phyloP scores from a whole-genome alignment of 1,140 invertebrate genomes.

The Adoxophyes honmai region DNA sequence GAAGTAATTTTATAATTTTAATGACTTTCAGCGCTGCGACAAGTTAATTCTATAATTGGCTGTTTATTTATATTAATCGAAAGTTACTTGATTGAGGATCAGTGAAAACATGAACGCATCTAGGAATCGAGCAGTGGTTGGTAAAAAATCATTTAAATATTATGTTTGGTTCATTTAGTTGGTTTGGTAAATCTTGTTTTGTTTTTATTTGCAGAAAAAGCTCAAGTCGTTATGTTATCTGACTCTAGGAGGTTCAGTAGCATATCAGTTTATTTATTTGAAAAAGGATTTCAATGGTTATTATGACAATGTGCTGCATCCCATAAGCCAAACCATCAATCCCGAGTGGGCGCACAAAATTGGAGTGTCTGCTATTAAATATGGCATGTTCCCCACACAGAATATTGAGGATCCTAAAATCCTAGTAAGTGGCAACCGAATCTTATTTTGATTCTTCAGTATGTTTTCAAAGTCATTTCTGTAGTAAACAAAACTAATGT shows the following conservation, averaged over 20 bases:
- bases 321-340: conserved; percentile 81
- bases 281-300: conserved; percentile 86
- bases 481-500: no score
- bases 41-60: no score
- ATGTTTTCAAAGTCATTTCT: no score
- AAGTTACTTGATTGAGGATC: no score
- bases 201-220: no score
- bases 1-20: no score
- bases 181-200: no score
- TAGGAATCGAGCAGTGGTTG: not conserved
- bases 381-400: conserved; percentile 82
- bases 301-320: conserved; percentile 85
- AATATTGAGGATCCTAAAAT: conserved; percentile 78
- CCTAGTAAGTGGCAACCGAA: conserved; percentile 83
- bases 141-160: not conserved
- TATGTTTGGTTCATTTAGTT: not conserved
- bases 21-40: no score
- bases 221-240: conserved; percentile 78
- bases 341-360: conserved; percentile 90
- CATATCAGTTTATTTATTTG: conserved; percentile 82
- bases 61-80: no score
- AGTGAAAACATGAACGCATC: not conserved
- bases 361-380: conserved; percentile 85
- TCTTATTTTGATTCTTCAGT: no score
- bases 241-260: conserved; percentile 77